These are phyloP conservation scores for Cyclina sinensis DNA, from an alignment of 1,140 invertebrate genomes.

Conservation along the genomic window DNA sequence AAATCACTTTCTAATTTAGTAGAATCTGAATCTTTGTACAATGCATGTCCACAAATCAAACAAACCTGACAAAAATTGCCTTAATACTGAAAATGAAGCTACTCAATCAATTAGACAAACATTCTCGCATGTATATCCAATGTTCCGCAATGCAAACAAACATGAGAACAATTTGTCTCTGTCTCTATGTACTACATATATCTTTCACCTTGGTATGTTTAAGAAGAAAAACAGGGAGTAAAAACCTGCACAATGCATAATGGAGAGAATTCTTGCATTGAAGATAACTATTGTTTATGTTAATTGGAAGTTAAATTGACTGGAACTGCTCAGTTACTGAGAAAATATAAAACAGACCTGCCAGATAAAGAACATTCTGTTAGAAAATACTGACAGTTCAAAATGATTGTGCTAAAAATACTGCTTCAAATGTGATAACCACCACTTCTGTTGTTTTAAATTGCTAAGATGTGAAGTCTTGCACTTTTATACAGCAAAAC, in stretches of 20 bases:
- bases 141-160: constrained; percentile 27
- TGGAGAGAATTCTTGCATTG: neutral
- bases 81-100: neutral
- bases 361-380: neutral
- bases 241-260: constrained; percentile 38
- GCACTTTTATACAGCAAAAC: too few relatives aligned
- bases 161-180: neutral
- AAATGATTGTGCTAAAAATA: too few relatives aligned
- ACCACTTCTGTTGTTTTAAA: too few relatives aligned
- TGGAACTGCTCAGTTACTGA: constrained; percentile 29
- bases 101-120: constrained; percentile 5
- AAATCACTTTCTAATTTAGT: too few relatives aligned
- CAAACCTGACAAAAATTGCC: neutral
- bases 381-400: neutral
- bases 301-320: constrained; percentile 58
- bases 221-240: neutral
- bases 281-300: constrained; percentile 52
- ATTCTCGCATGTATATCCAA: neutral
- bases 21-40: too few relatives aligned
- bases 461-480: too few relatives aligned
- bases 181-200: neutral
- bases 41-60: neutral
- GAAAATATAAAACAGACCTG: constrained; percentile 5
- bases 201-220: constrained; percentile 5
- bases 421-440: too few relatives aligned